Conservation (phyloP, 1,140 invertebrate genomes). For the Drosophila auraria region DNA sequence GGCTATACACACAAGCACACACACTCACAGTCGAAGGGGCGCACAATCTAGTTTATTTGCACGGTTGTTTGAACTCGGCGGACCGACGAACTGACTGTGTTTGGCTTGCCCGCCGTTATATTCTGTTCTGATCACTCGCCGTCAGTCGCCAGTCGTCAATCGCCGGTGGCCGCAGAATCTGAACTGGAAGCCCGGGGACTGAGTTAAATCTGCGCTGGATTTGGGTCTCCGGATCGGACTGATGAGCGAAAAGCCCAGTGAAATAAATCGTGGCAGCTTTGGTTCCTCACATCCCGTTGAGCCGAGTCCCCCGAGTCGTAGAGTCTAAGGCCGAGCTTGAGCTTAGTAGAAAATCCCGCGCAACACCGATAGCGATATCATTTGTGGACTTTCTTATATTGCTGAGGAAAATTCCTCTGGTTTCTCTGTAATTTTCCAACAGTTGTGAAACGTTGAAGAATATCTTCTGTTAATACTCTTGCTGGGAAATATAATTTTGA, state of each 20-base stretch:
- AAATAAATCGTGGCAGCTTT: conserved; percentile 30
- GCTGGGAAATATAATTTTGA: conserved; percentile 1
- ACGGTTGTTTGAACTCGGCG: conserved; percentile 73
- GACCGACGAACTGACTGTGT: conserved; percentile 24
- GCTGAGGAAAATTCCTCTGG: background rate
- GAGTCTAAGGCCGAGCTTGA: conserved; percentile 21
- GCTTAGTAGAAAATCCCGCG: conserved; percentile 34
- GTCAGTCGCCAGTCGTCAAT: conserved; percentile 53
- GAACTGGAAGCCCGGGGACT: conserved; percentile 52
- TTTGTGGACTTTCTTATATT: background rate
- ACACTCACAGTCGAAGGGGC: conserved; percentile 14
- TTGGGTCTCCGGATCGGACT: conserved; percentile 57
- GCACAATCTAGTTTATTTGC: conserved; percentile 78
- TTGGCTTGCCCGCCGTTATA: conserved; percentile 42
- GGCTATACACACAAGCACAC: conserved; percentile 26
- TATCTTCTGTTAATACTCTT: background rate
- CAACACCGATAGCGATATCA: conserved; percentile 17
- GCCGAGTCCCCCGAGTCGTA: conserved; percentile 13
- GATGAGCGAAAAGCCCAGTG: conserved; percentile 34
- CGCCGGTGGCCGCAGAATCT: conserved; percentile 57
- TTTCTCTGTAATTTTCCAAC: background rate
- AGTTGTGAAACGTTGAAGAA: background rate
- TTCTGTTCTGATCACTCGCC: conserved; percentile 48
- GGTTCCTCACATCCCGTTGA: conserved; percentile 3
- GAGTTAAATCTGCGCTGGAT: conserved; percentile 59